phyloP scores from a whole-genome alignment of 2,797 vertebrate species.

The Novumbra hubbsi region DNA sequence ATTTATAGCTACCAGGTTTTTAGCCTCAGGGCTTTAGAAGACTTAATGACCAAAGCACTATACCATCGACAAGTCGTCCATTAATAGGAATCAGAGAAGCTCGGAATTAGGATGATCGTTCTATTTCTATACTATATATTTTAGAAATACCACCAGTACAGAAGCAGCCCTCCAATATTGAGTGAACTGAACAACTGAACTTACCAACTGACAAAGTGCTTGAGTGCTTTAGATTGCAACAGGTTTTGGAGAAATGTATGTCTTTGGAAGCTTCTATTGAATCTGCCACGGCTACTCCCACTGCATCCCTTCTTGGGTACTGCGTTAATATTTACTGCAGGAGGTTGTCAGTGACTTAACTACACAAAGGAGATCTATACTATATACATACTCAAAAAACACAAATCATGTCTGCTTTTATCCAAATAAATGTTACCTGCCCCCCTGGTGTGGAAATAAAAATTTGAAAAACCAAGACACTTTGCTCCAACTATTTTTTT shows the following conservation, averaged over 20 bases:
- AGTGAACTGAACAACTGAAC: constrained; percentile 41
- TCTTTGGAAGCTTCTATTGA: constrained; percentile 40
- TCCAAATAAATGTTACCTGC: constrained; percentile 21
- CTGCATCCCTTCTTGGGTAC: constrained; percentile 26
- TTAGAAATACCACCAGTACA: background rate
- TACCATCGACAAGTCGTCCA: constrained; percentile 26
- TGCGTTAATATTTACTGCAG: constrained; percentile 22
- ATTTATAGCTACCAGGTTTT: constrained; percentile 46
- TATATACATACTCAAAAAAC: constrained; percentile 40
- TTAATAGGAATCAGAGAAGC: constrained; percentile 43
- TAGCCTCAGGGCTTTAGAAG: constrained; percentile 44
- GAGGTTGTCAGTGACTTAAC: constrained; percentile 52
- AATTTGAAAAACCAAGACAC: constrained; percentile 48
- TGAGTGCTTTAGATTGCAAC: constrained; percentile 74
- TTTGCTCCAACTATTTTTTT: constrained; percentile 29
- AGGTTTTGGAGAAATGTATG: constrained; percentile 44
- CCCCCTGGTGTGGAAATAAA: constrained; percentile 51
- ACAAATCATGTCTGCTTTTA: constrained; percentile 49
- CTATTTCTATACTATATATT: background rate
- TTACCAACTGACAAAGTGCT: constrained; percentile 69
- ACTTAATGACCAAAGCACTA: constrained; percentile 41
- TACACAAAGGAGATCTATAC: constrained; percentile 41
- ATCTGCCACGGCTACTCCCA: constrained; percentile 52
- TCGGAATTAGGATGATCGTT: background rate
- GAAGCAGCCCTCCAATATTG: constrained; percentile 26